Evolutionary conservation across 2,113 vertebrate genomes (phyloP).

Genomic region (Patagioenas fasciata): DNA sequence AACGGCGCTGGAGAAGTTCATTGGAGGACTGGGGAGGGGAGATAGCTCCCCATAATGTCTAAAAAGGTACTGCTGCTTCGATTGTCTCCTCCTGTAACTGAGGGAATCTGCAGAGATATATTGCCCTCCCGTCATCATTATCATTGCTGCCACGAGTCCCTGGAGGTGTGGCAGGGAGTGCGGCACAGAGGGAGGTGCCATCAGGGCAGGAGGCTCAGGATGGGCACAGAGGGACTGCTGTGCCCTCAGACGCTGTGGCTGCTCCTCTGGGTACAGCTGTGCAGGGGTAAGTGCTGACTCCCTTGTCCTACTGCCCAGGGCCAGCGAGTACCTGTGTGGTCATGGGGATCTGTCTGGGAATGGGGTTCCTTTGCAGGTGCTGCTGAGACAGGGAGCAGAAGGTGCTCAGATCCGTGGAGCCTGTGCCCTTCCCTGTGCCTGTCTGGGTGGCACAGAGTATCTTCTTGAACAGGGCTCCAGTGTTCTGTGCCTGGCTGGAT

Average conservation of each 20-base stretch:
- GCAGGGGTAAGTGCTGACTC: no score
- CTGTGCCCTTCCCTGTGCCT: neutral
- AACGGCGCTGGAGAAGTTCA: no score
- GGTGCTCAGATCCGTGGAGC: neutral
- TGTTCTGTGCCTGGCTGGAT: no score
- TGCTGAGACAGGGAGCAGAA: neutral
- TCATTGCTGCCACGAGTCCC: fast-evolving
- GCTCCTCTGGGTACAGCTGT: neutral
- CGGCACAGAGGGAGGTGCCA: neutral
- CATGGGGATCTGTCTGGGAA: no score
- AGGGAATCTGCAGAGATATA: no score
- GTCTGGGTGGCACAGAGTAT: no score
- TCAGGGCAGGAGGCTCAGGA: neutral
- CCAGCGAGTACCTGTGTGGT: no score
- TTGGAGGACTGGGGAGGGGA: no score
- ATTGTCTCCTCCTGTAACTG: neutral
- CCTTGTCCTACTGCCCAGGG: neutral
- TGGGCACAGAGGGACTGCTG: neutral
- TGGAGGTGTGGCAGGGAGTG: neutral
- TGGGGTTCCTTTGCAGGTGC: neutral
- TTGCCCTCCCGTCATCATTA: fast-evolving
- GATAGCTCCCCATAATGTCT: no score
- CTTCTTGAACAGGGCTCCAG: no score
- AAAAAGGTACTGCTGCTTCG: neutral
- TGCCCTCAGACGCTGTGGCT: neutral